phyloP scores from a whole-genome alignment of 2,888 invertebrate species.

The Epinotia bilunana region DNA sequence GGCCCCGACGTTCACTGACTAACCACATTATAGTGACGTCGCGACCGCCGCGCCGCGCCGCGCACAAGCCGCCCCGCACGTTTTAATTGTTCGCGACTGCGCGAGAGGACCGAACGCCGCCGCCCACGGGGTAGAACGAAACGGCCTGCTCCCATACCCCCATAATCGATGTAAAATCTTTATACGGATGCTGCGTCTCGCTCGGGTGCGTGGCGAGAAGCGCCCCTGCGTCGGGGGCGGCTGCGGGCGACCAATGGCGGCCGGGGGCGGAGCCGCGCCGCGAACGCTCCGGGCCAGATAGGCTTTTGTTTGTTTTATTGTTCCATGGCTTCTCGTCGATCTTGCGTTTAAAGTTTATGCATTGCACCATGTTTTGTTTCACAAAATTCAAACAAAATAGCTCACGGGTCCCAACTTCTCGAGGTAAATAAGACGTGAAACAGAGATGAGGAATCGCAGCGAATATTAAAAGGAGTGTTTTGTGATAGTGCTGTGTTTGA shows the following conservation, averaged over 20 bases:
- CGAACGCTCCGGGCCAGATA: conserved; percentile 74
- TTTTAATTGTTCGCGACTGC: conserved; percentile 83
- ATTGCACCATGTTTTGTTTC: conserved; percentile 83
- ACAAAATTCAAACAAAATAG: conserved; percentile 77
- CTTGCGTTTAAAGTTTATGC: conserved; percentile 84
- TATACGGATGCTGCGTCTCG: conserved; percentile 77
- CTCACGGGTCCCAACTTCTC: conserved; percentile 76
- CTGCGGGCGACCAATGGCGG: conserved; percentile 50
- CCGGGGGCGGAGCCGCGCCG: conserved; percentile 55
- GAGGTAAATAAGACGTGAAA: conserved; percentile 75
- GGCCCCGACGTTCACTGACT: conserved; percentile 86
- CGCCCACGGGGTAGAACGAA: conserved; percentile 76
- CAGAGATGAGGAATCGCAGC: conserved; percentile 64
- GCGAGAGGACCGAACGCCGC: conserved; percentile 73
- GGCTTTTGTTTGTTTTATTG: conserved; percentile 84
- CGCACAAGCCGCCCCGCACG: conserved; percentile 75
- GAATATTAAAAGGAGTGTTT: conserved; percentile 57
- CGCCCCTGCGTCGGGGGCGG: conserved; percentile 59
- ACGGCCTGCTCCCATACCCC: conserved; percentile 73
- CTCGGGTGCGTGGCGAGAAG: conserved; percentile 63
- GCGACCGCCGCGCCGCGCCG: conserved; percentile 60
- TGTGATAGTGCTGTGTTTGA: conserved; percentile 61
- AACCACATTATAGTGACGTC: conserved; percentile 86
- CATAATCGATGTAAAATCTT: conserved; percentile 81
- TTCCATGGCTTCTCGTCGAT: conserved; percentile 82